Evolutionary conservation across 2,888 invertebrate genomes (phyloP), one percentile per base, ranked within the genome.

Genomic region (Brachyptera risi): DNA sequence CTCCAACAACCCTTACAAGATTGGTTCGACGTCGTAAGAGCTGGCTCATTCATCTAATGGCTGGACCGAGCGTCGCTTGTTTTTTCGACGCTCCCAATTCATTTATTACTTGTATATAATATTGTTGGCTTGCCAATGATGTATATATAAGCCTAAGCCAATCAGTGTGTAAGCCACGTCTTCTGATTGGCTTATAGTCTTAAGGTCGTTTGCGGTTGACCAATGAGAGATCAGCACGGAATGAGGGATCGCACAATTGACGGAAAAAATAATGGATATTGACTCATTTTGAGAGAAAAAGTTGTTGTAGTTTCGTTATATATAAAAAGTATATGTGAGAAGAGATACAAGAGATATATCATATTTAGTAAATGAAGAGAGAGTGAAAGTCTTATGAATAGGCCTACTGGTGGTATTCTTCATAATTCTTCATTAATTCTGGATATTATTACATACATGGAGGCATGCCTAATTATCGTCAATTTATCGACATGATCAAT

Each of bases 41-140:
- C 61, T 59, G 61, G 15, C 40, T 49, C 61, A 51, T 63, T 58
- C 61, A 58, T 63, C 63, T 60, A 58, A 50, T 58, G 49, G 57
- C 50, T 21, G 50, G 44, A 5, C 47, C 40, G 17, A 35, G 35
- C 31, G 4, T 15, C 17, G 31, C 17, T 54, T 54, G 54, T 54
- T 54, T 35, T 37, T 11, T 50, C 11, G 24, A 17, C 26, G 35
- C 15, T 42, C 23, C 56, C 62, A 40, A 62, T 62, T 62, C 62
- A 62, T 62, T 62, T 62, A 62, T 62, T 62, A 62, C 49, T 58
- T n/a, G n/a, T n/a, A n/a, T n/a, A n/a, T n/a, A n/a, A n/a, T n/a
- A n/a, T n/a, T n/a, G n/a, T n/a, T n/a, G n/a, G n/a, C n/a, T n/a
- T n/a, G n/a, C n/a, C n/a, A n/a, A n/a, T n/a, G n/a, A n/a, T n/a